Percentiles rank a stretch among this genome's conserved stretches.
Evolutionary conservation across 1,140 invertebrate genomes (phyloP).

Genomic region (Octopus bimaculoides): DNA sequence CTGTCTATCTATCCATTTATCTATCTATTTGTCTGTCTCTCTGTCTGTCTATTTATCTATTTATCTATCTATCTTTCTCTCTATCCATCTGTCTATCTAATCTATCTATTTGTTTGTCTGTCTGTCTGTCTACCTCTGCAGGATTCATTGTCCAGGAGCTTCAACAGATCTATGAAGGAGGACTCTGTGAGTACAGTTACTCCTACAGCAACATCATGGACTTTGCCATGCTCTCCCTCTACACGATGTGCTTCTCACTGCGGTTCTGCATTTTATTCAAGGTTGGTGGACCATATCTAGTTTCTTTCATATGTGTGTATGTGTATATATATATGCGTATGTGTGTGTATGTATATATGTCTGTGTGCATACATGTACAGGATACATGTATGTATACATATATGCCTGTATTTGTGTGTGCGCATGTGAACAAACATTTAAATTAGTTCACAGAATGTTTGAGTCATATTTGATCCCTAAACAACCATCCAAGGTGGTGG

Average conservation of each 20-base stretch:
- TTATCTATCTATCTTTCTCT: background rate
- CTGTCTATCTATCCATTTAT: background rate
- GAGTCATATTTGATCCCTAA: too few species aligned
- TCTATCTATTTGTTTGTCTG: background rate
- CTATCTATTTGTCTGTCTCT: background rate
- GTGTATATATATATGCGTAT: too few species aligned
- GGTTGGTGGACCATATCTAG: constrained; percentile 22
- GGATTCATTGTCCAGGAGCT: constrained; percentile 52
- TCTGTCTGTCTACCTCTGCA: constrained; percentile 22
- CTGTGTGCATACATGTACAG: too few species aligned
- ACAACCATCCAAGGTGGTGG: too few species aligned
- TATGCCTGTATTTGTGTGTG: too few species aligned
- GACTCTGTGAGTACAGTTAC: constrained; percentile 38
- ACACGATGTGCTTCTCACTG: constrained; percentile 39
- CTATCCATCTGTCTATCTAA: background rate
- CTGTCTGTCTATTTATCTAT: background rate
- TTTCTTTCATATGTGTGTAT: too few species aligned
- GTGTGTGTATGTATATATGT: too few species aligned
- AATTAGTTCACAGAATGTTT: too few species aligned
- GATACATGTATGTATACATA: too few species aligned
- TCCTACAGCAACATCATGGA: constrained; percentile 53
- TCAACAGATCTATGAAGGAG: constrained; percentile 46
- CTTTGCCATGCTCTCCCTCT: constrained; percentile 37
- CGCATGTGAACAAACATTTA: too few species aligned
- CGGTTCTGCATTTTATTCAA: constrained; percentile 42